Evolutionary conservation across 2,888 invertebrate genomes (phyloP).

Genomic region (Tyria jacobaeae): DNA sequence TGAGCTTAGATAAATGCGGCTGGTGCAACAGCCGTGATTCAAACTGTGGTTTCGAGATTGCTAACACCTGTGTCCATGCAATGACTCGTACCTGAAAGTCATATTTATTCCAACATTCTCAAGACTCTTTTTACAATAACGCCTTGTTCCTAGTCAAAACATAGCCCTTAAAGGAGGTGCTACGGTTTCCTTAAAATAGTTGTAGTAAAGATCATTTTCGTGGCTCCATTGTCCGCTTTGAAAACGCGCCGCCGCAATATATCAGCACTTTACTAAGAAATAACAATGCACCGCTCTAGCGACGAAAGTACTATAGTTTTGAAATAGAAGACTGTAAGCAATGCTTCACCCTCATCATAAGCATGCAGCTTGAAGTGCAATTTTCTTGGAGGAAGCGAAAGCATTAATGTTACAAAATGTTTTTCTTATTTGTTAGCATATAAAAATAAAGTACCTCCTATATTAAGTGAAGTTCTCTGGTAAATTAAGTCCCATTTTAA

Average conservation of each 20-base stretch:
- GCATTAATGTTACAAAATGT: constrained; percentile 36
- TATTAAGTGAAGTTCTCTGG: neutral
- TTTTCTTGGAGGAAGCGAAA: constrained; percentile 47
- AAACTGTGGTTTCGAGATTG: constrained; percentile 67
- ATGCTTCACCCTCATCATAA: constrained; percentile 76
- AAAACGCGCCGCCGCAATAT: constrained; percentile 74
- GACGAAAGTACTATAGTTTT: constrained; percentile 72
- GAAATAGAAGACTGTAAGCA: constrained; percentile 71
- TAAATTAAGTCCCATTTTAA: neutral
- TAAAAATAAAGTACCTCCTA: constrained; percentile 8
- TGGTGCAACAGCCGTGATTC: constrained; percentile 79
- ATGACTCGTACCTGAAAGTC: constrained; percentile 41
- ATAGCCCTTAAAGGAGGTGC: constrained; percentile 64
- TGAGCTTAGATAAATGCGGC: constrained; percentile 79
- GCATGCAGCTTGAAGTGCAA: constrained; percentile 56
- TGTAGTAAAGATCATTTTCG: constrained; percentile 71
- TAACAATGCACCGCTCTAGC: constrained; percentile 77
- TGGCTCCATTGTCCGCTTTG: constrained; percentile 58
- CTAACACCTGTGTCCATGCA: constrained; percentile 71
- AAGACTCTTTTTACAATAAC: constrained; percentile 50
- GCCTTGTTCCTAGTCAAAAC: constrained; percentile 54
- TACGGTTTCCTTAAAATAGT: constrained; percentile 62
- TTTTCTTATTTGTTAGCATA: constrained; percentile 23
- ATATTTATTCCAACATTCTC: constrained; percentile 39
- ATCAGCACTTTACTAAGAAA: constrained; percentile 80